A percentile compares a stretch with the other conserved stretches of the same genome.
Evolutionary conservation across 2,888 invertebrate species (phyloP).

Genomic region (Drosophila melanosoma): DNA sequence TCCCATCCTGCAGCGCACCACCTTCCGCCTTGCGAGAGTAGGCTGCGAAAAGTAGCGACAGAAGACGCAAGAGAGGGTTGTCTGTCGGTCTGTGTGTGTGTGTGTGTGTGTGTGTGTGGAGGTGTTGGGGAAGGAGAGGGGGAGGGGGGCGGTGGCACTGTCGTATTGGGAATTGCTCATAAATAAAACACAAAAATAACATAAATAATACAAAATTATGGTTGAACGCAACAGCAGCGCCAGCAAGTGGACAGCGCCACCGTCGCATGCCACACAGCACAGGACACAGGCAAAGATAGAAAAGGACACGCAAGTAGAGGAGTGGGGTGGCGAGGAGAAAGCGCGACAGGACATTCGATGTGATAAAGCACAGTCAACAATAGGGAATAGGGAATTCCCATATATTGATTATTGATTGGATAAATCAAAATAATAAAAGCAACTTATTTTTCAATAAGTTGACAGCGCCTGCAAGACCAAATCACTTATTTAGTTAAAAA

Average conservation of each 20-base stretch:
- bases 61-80: background rate
- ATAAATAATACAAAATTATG: slow-evolving; percentile 73
- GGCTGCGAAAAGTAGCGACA: slow-evolving; percentile 40
- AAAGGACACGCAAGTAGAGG: background rate
- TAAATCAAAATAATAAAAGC: background rate
- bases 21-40: slow-evolving; percentile 3
- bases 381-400: background rate
- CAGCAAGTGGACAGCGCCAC: slow-evolving; percentile 47
- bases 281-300: background rate
- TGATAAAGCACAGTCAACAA: slow-evolving; percentile 1
- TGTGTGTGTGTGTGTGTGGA: background rate
- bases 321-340: background rate
- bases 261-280: slow-evolving; percentile 22
- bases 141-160: background rate
- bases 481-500: background rate
- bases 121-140: background rate
- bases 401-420: background rate
- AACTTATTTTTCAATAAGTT: background rate
- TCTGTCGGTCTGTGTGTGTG: background rate
- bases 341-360: background rate
- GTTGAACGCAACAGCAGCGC: slow-evolving; percentile 9
- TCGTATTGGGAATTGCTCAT: slow-evolving; percentile 63
- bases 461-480: background rate
- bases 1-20: background rate
- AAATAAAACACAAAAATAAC: slow-evolving; percentile 69